phyloP scores from a whole-genome alignment of 2,888 invertebrate species.

The Acanthosoma haemorrhoidale region DNA sequence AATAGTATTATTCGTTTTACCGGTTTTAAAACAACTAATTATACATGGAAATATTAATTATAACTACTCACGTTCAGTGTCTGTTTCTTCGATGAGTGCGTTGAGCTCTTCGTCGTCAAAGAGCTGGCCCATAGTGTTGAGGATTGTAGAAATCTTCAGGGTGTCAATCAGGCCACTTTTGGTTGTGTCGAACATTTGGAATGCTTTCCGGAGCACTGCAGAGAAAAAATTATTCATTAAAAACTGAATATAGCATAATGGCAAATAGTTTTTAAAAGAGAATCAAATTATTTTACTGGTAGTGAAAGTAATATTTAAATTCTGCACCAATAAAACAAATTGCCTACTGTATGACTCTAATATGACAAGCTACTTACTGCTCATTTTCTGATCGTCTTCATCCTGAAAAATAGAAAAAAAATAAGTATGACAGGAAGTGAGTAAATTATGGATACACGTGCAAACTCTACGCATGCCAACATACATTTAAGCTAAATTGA shows the following conservation, averaged over 20 bases:
- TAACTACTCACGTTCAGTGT: constrained; percentile 62
- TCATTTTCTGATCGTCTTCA: constrained; percentile 45
- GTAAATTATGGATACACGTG: too few species aligned
- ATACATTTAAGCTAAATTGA: too few species aligned
- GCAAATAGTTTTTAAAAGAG: too few species aligned
- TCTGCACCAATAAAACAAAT: too few species aligned
- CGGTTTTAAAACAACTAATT: too few species aligned
- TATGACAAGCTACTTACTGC: constrained; percentile 42
- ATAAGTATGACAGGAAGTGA: too few species aligned
- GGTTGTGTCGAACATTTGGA: constrained; percentile 94
- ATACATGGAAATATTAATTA: neutral
- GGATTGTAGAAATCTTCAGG: constrained; percentile 81
- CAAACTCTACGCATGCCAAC: too few species aligned
- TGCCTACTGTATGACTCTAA: too few species aligned
- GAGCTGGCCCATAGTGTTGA: constrained; percentile 91
- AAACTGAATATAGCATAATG: neutral
- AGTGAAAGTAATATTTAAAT: too few species aligned
- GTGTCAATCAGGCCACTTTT: constrained; percentile 90
- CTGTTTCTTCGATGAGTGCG: constrained; percentile 82
- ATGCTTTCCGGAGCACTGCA: constrained; percentile 86
- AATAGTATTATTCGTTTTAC: too few species aligned
- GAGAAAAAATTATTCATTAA: constrained; percentile 26
- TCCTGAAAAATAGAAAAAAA: constrained; percentile 41
- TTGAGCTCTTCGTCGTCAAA: constrained; percentile 88
- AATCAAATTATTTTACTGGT: too few species aligned